Percentiles rank a stretch among this genome's conserved stretches.
These are phyloP conservation scores for Chelmon rostratus DNA, from an alignment of 2,797 vertebrate species.

Conservation along the genomic window DNA sequence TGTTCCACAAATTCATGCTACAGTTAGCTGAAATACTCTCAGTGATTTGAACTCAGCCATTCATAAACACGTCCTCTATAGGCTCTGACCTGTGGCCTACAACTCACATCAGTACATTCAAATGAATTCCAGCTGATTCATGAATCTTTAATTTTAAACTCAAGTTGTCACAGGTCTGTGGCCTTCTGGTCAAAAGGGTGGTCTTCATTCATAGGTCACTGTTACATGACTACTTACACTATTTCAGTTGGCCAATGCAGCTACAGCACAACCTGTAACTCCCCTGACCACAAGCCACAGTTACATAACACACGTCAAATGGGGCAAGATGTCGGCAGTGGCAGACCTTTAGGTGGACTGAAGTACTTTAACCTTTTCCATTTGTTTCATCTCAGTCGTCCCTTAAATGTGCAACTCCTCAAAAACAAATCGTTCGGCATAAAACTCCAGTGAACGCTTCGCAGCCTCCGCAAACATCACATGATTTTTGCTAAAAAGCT, in stretches of 20 bases:
- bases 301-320: constrained; percentile 60
- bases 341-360: constrained; percentile 32
- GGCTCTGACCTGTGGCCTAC: not conserved
- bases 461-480: constrained; percentile 10
- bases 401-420: not conserved
- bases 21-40: not conserved
- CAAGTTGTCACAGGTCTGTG: constrained; percentile 28
- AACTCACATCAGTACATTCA: not conserved
- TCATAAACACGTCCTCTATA: not conserved
- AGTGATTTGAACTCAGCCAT: not conserved
- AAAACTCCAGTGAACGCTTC: constrained; percentile 9
- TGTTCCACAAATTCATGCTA: not conserved
- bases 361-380: constrained; percentile 32
- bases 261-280: constrained; percentile 51
- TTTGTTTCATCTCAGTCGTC: constrained; percentile 29
- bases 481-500: constrained; percentile 24
- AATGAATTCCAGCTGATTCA: not conserved
- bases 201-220: constrained; percentile 44
- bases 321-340: constrained; percentile 25
- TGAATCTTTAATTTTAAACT: constrained; percentile 2
- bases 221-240: constrained; percentile 47
- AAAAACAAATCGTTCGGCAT: not conserved
- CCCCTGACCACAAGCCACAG: constrained; percentile 47
- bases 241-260: constrained; percentile 48
- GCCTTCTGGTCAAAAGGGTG: constrained; percentile 24